Base-by-base conservation (phyloP, 1,140 invertebrate species). In the Oncopeltus fasciatus region DNA sequence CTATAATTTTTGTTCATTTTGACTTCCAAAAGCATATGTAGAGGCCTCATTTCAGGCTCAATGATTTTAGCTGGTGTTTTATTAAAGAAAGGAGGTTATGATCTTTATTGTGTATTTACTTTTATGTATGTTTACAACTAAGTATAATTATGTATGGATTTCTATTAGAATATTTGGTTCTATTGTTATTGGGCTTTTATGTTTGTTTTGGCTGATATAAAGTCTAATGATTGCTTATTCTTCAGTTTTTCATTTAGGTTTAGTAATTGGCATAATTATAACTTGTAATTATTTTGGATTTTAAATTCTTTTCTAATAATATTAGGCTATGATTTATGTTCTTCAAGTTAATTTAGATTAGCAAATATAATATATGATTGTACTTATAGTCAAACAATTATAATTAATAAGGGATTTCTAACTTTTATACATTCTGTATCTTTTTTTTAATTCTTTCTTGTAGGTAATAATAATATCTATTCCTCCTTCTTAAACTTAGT, bases 1-100 rank as follows among this genome's bases (percentile, higher is more conserved):
- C 84, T 24, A 78, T 84, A 73, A 84, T 77, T 81, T 74, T 79
- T 69, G 65, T 82, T 75, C 83, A 85, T 80, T 75, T 69, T 85
- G 83, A 72, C 72, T 86, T 59, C 83, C 83, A 57, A 84, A 84
- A 61, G 83, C 82, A 75, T 83, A 85, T 81, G 82, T 86, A 24
- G 82, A 86, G 70, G 82, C 82, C 67, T 81, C 83, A 70, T 84
- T 71, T 76, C 76, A 57, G 81, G 81, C 3, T 84, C 83, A 38
- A 84, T 85, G 74, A 79, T 85, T 80, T 81, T 85, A 72, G 83
- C 82, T 46, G 83, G 78, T 0, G 71, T 85, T 73, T 74, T 85
- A 71, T 73, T 85, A 72, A 86, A 85, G 73, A 76, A 85, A 75
- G 83, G 81, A 2, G 80, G 75, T 4, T 83, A 80, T 77, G 81